Evolutionary conservation across 2,888 invertebrate genomes (phyloP).

Genomic region (Aplocera efformata): DNA sequence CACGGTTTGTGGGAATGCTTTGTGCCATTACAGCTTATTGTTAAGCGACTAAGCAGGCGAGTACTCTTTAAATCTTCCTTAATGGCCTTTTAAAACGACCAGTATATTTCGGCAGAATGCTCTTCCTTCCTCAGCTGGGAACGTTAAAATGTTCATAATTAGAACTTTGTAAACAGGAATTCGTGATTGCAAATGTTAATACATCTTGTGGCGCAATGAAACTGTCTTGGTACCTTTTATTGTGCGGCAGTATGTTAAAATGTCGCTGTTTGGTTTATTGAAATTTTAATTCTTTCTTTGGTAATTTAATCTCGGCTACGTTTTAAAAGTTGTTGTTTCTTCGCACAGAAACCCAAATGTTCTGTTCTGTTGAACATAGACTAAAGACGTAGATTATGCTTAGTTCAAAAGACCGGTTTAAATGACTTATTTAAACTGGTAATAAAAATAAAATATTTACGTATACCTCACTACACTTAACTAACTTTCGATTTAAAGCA

Average conservation of each 20-base stretch:
- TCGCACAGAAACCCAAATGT: too few relatives aligned
- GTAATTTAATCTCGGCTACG: slow-evolving; percentile 1
- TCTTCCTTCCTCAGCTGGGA: slow-evolving; percentile 43
- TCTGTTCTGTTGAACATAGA: too few relatives aligned
- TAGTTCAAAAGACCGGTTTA: too few relatives aligned
- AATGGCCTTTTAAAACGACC: slow-evolving; percentile 69
- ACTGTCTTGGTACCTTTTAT: slow-evolving; percentile 26
- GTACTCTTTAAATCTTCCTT: slow-evolving; percentile 70
- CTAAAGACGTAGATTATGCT: too few relatives aligned
- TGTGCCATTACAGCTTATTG: slow-evolving; percentile 63
- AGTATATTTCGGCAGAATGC: slow-evolving; percentile 57
- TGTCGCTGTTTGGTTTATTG: slow-evolving; percentile 5
- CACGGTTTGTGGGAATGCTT: slow-evolving; percentile 47
- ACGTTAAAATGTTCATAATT: slow-evolving; percentile 56
- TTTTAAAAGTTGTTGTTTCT: too few relatives aligned
- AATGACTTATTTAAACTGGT: too few relatives aligned
- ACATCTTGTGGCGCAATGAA: slow-evolving; percentile 28
- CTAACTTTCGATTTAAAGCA: too few relatives aligned
- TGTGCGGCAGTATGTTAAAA: slow-evolving; percentile 21
- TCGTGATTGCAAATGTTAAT: slow-evolving; percentile 26
- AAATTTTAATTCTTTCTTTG: slow-evolving; percentile 3
- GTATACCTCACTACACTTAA: too few relatives aligned
- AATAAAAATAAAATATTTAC: too few relatives aligned
- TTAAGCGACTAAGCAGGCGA: slow-evolving; percentile 59
- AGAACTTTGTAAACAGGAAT: slow-evolving; percentile 39